phyloP scores from a whole-genome alignment of 2,113 vertebrate genomes.

The Ochotona curzoniae region DNA sequence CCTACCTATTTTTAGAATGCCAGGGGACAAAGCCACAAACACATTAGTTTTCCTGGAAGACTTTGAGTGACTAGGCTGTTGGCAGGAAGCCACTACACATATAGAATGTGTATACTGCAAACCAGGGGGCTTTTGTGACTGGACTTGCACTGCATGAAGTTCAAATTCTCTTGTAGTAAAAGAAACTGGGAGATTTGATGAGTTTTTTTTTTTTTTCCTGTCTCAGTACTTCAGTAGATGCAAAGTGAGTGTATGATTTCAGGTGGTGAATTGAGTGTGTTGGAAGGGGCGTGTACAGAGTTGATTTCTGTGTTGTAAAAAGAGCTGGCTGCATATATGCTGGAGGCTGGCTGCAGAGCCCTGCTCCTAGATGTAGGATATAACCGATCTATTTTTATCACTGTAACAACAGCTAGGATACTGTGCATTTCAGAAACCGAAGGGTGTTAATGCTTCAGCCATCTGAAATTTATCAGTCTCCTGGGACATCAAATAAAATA shows the following conservation, averaged over 20 bases:
- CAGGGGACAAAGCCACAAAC: constrained; percentile 29
- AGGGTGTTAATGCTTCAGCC: constrained; percentile 33
- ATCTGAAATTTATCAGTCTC: constrained; percentile 36
- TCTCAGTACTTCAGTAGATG: neutral
- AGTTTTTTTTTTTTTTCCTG: neutral
- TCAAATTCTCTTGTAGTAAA: neutral
- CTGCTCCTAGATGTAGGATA: neutral
- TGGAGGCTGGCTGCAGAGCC: neutral
- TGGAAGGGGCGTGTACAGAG: neutral
- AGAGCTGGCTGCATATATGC: neutral
- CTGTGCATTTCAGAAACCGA: neutral
- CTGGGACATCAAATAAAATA: constrained; percentile 40
- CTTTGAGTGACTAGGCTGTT: constrained; percentile 8
- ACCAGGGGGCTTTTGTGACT: neutral
- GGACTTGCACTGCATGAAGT: neutral
- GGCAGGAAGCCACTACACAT: neutral
- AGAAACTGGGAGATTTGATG: neutral
- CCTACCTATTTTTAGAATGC: constrained; percentile 52
- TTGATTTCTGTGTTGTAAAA: constrained; percentile 12
- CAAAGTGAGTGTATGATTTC: neutral
- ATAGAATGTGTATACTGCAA: neutral
- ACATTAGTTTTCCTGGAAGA: neutral
- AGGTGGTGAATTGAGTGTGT: neutral
- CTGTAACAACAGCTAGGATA: constrained; percentile 50
- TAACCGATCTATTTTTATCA: constrained; percentile 46